Evolutionary conservation across 1,140 invertebrate genomes (phyloP), one percentile per base, ranked within the genome.

Genomic region (Solen grandis): DNA sequence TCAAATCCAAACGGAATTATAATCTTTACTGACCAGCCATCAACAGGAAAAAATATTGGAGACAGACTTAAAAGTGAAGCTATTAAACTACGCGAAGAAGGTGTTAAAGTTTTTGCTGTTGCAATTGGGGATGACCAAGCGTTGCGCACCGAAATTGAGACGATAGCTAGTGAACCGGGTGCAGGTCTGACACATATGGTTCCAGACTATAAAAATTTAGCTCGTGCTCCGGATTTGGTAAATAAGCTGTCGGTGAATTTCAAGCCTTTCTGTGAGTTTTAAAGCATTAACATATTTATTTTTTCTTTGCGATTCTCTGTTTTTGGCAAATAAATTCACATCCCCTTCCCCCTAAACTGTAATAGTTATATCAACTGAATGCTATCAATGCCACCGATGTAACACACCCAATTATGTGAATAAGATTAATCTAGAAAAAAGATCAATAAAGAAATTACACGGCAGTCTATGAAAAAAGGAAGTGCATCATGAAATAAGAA

Each of bases 1-100:
- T 41, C 63, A 16, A 68, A 55, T n/a, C 83, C 83, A 36, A 81
- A 84, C 29, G 79, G 50, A 72, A 55, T 78, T 5, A 69, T 84
- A 13, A 16, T 84, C 13, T 59, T 84, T 19, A 70, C 70, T 29
- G 78, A 84, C 38, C 60, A 72, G 31, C 33, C 55, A 22, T 80
- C 77, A n/a, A 72, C 27, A 19, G 22, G 22, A 29, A 59, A 41
- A 41, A n/a, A 33, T 22, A 50, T 60, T n/a, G 29, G 14, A 29
- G 41, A 72, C 16, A 27, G 35, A 27, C 25, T 80, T 10, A 14
- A 0, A 63, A 19, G 16, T 10, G 68, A 72, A 29, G 38, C 52
- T 16, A 31, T 54, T n/a, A 22, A 25, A 25, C 27, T 72, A 27
- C 46, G 38, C 33, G 33, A 25, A 13, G 29, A 38, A 50, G 46